phyloP scores from a whole-genome alignment of 1,140 invertebrate genomes.

The Lerema accius region DNA sequence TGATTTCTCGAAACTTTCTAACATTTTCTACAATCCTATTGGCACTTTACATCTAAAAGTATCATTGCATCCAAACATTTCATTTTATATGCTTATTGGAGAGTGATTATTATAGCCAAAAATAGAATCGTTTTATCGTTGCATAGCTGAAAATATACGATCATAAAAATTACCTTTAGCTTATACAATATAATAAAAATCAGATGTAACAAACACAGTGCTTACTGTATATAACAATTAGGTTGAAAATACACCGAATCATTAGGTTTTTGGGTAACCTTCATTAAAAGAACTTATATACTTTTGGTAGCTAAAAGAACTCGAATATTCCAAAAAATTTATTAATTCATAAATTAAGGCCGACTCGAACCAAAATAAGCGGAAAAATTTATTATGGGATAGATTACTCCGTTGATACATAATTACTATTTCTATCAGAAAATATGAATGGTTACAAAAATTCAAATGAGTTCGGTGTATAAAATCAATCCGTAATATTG shows the following conservation, averaged over 20 bases:
- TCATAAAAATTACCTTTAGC: not conserved
- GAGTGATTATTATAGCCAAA: not conserved
- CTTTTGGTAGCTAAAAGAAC: too few species aligned
- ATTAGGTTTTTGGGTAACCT: slow-evolving; percentile 3
- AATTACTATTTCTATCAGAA: too few species aligned
- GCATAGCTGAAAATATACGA: not conserved
- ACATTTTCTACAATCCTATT: not conserved
- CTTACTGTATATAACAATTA: slow-evolving; percentile 13
- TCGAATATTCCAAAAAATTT: too few species aligned
- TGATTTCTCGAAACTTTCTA: too few species aligned
- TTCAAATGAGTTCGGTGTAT: slow-evolving; percentile 8
- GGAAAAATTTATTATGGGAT: too few species aligned
- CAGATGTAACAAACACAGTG: slow-evolving; percentile 24
- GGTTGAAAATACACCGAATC: slow-evolving; percentile 17
- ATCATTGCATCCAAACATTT: not conserved
- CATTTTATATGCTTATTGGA: slow-evolving; percentile 7
- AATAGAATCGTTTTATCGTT: not conserved
- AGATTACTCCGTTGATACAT: too few species aligned
- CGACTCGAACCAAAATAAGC: too few species aligned
- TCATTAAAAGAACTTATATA: too few species aligned
- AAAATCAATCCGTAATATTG: slow-evolving; percentile 8
- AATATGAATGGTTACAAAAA: too few species aligned
- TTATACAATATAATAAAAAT: not conserved
- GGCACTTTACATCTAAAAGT: not conserved
- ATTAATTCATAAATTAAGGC: too few species aligned